Conservation (phyloP, 1,140 invertebrate species). For the Drosophila kepulauana region DNA sequence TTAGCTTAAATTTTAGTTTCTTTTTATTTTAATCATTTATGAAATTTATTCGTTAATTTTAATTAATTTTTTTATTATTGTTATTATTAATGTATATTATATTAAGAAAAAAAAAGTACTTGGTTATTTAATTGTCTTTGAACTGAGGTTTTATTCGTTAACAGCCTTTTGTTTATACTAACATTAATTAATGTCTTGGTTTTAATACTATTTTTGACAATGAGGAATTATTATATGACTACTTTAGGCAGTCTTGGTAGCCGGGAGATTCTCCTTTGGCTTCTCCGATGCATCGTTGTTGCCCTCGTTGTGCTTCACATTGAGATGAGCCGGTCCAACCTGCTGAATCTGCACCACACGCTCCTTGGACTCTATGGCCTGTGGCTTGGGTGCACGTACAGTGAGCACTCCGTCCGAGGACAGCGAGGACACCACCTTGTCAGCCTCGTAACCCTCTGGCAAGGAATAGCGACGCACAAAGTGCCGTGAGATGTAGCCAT, state of each 20-base stretch:
- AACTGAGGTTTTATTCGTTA: not conserved
- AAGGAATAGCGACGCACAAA: slow-evolving; percentile 90
- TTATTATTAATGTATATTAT: too few species aligned
- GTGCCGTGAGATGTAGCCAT: slow-evolving; percentile 90
- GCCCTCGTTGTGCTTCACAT: slow-evolving; percentile 73
- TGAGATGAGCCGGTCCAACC: slow-evolving; percentile 82
- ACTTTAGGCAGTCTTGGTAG: not conserved
- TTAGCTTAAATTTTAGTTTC: too few species aligned
- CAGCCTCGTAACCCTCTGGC: slow-evolving; percentile 88
- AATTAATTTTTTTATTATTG: too few species aligned
- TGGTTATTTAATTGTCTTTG: not conserved
- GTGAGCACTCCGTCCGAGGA: slow-evolving; percentile 91
- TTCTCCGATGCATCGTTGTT: slow-evolving; percentile 29
- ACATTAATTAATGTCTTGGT: slow-evolving; percentile 1
- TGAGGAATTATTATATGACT: not conserved
- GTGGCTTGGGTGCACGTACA: slow-evolving; percentile 87
- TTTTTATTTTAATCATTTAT: too few species aligned
- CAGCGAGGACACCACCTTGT: slow-evolving; percentile 88
- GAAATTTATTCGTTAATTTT: too few species aligned
- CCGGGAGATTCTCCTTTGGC: not conserved
- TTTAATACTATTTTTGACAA: not conserved
- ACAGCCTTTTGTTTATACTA: not conserved
- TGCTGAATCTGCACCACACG: slow-evolving; percentile 85
- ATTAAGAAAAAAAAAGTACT: too few species aligned
- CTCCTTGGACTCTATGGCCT: slow-evolving; percentile 80